Base-by-base conservation (phyloP, 2,797 vertebrate genomes). In the Sebastes alutus region DNA sequence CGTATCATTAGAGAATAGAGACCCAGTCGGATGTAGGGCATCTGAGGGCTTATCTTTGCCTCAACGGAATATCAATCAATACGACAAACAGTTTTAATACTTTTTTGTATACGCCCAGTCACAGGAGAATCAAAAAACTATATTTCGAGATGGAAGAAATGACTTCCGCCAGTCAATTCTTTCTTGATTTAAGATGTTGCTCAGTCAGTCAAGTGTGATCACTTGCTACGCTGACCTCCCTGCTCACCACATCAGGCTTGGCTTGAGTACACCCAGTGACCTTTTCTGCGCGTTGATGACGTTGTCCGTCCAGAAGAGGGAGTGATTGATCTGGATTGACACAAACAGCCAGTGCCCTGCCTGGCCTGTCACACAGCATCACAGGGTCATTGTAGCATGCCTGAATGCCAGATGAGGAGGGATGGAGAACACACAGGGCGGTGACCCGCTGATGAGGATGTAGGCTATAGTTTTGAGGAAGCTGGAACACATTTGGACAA, bases 321-420 rank as follows among this genome's bases (percentile, higher is more conserved):
- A 88, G 93, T 93, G 95, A 95, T 94, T 95, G 94, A 96, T 96
- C 92, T 92, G 92, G 93, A 91, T 91, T 94, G 95, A 96, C 95
- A 96, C 91, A 93, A 95, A 95, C 93, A 95, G 93, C 91, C 88
- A 94, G 90, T 89, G 91, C 88, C 88, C 90, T 91, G 87, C 89
- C 89, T 88, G 83, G 92, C 90, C 94, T 94, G 94, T 95, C 94
- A 94, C 92, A 94, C 89, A 93, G 85, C 92, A 95, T 95, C 93
- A 94, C 91, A 88, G 91, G 93, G 91, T 93, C 91, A 93, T 77
- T 91, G 92, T 90, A 92, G 88, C 93, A 93, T 92, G 93, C 89
- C 90, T 93, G 93, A 93, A 94, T 91, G 87, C 91, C 89, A 93
- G 91, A 95, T 94, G 91, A 94, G 92, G 88, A 93, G 66, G 86